These are phyloP conservation scores for Mallotus villosus DNA, from an alignment of 2,797 vertebrate species.

Conservation along the genomic window DNA sequence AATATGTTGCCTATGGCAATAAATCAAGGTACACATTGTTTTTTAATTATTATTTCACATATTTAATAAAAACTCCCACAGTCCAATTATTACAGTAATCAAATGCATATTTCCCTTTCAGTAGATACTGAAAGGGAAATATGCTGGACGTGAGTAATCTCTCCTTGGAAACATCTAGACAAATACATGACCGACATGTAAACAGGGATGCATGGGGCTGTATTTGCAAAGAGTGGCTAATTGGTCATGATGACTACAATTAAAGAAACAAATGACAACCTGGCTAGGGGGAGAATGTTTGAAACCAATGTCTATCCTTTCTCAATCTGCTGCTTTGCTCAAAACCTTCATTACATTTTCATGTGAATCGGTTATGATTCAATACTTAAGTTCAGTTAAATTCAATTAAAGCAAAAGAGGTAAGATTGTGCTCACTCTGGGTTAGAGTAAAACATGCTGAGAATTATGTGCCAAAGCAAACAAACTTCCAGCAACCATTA, in stretches of 20 bases:
- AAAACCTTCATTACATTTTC: too few species aligned
- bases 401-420: too few species aligned
- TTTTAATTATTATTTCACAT: too few species aligned
- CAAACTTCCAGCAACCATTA: too few species aligned
- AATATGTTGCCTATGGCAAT: too few species aligned
- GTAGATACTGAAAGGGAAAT: background rate
- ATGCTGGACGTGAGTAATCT: background rate
- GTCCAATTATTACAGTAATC: slow-evolving; percentile 57
- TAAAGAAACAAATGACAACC: background rate
- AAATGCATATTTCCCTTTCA: slow-evolving; percentile 39
- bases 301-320: slow-evolving; percentile 45
- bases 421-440: too few species aligned
- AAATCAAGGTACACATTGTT: too few species aligned
- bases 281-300: slow-evolving; percentile 22
- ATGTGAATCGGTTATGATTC: too few species aligned
- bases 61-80: slow-evolving; percentile 19
- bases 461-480: too few species aligned
- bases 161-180: background rate
- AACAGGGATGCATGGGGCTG: slow-evolving; percentile 34
- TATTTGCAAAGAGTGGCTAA: slow-evolving; percentile 42
- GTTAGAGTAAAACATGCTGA: too few species aligned
- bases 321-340: background rate
- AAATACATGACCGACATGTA: slow-evolving; percentile 44
- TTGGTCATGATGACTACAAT: slow-evolving; percentile 44
- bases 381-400: too few species aligned